These are phyloP conservation scores for Aplidium turbinatum DNA, from an alignment of 23 tunicate species.

Conservation along the genomic window DNA sequence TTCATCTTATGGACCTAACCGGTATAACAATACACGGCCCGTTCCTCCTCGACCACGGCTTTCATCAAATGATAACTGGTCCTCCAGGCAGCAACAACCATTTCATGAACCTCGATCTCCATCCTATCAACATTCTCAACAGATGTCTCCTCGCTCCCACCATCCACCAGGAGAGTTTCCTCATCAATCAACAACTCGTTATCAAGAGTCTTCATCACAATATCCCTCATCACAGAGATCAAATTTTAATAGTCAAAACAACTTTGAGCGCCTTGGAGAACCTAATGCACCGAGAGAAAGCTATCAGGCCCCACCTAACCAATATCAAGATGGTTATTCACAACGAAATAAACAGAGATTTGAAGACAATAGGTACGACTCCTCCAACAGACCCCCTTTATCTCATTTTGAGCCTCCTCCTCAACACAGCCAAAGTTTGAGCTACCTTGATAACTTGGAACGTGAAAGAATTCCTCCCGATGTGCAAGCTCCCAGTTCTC, in stretches of 20 bases:
- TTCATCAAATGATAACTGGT: constrained; percentile 2
- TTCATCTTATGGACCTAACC: constrained; percentile 43
- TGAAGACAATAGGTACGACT: too few relatives aligned
- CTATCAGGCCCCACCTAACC: background rate
- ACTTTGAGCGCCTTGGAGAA: too few relatives aligned
- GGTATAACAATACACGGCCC: constrained; percentile 33
- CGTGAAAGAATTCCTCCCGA: constrained; percentile 2
- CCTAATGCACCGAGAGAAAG: too few relatives aligned
- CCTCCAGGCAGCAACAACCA: background rate
- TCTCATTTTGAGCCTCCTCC: constrained; percentile 34
- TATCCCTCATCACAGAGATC: background rate
- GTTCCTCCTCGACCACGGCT: constrained; percentile 47
- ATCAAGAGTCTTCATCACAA: too few relatives aligned
- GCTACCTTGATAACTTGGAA: constrained; percentile 17
- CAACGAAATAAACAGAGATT: background rate
- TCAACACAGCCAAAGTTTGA: constrained; percentile 51
- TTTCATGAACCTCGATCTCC: background rate
- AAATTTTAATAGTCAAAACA: too few relatives aligned
- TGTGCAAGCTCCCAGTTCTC: background rate
- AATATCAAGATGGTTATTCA: background rate
- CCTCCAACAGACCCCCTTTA: constrained; percentile 5
- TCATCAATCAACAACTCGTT: too few relatives aligned
- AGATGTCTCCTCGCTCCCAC: constrained; percentile 5
- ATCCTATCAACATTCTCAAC: constrained; percentile 5
- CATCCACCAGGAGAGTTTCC: constrained; percentile 1